phyloP scores from a whole-genome alignment of 2,888 invertebrate species.

The Galerucella pusilla region DNA sequence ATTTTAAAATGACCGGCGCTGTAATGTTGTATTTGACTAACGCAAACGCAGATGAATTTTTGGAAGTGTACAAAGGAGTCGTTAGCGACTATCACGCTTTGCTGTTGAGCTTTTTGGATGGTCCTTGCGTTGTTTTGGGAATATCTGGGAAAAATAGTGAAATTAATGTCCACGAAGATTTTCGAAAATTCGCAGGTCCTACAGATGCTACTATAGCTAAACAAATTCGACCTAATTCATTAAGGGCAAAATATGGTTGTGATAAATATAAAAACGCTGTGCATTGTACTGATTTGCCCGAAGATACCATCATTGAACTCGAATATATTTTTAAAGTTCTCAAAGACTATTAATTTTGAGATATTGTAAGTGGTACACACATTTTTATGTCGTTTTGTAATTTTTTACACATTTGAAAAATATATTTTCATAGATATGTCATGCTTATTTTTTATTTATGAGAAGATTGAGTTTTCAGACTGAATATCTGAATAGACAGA shows the following conservation, averaged over 20 bases:
- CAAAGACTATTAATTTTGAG: conserved; percentile 30
- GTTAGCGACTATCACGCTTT: conserved; percentile 82
- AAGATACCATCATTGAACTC: conserved; percentile 86
- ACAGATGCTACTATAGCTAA: conserved; percentile 91
- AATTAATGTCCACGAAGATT: conserved; percentile 74
- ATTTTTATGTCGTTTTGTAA: neutral
- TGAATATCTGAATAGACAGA: too few relatives aligned
- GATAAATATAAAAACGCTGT: conserved; percentile 88
- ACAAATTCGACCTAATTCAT: conserved; percentile 83
- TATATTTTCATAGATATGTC: too few relatives aligned
- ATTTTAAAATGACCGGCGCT: conserved; percentile 82
- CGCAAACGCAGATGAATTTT: conserved; percentile 89
- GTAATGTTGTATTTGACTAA: conserved; percentile 83
- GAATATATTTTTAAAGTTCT: conserved; percentile 85
- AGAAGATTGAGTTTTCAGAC: too few relatives aligned
- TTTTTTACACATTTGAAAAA: too few relatives aligned
- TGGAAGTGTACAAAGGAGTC: conserved; percentile 92
- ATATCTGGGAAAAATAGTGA: conserved; percentile 71
- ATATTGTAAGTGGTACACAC: neutral
- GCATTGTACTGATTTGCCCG: conserved; percentile 93
- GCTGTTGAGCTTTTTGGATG: conserved; percentile 86
- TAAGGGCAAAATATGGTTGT: conserved; percentile 86
- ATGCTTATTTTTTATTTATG: too few relatives aligned
- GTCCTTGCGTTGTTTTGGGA: conserved; percentile 88
- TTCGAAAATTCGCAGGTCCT: conserved; percentile 89